Evolutionary conservation across 2,888 invertebrate genomes (phyloP), one percentile per base, ranked within the genome.

Genomic region (Pseudococcus viburni): DNA sequence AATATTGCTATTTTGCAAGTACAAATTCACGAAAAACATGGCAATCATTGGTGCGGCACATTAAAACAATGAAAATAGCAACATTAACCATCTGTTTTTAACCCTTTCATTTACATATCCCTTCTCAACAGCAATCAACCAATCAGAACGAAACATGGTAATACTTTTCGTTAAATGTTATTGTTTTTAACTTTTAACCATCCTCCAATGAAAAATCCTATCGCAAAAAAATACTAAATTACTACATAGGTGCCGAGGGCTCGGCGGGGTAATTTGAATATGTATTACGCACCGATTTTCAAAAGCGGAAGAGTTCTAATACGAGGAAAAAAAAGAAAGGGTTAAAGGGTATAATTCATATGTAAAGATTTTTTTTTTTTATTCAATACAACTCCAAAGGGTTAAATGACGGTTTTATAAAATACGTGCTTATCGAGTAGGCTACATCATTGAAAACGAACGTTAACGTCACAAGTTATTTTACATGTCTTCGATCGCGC

Each of bases 371-470:
- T 88, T 88, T 87, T 39, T 39, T 42, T 80, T 73, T 73, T 88
- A 83, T 83, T 88, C 26, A 88, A 88, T 83, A 88, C 46, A 83
- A 39, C 39, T 42, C 73, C 12, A 80, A 88, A 83, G 88, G 88
- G 88, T 88, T 88, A 88, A 88, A 88, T 88, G 88, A 88, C 80
- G 88, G 88, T 88, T 86, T 88, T 88, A 80, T 88, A 88, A 59
- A 83, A 59, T 88, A 88, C 88, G 88, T 88, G 80, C 88, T 88
- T 88, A 83, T 83, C 83, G 80, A 48, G 59, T 59, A 55, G 68
- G 80, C 80, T 19, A 83, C 80, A 86, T 86, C 86, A 86, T 86
- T 42, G 86, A 68, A 86, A 86, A 86, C 86, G 86, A 86, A 86
- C 86, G 86, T 86, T 86, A 86, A 83, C 80, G 80, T 83, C 86